Base-by-base conservation (phyloP, 2,797 vertebrate species). In the Meriones psammophilus region DNA sequence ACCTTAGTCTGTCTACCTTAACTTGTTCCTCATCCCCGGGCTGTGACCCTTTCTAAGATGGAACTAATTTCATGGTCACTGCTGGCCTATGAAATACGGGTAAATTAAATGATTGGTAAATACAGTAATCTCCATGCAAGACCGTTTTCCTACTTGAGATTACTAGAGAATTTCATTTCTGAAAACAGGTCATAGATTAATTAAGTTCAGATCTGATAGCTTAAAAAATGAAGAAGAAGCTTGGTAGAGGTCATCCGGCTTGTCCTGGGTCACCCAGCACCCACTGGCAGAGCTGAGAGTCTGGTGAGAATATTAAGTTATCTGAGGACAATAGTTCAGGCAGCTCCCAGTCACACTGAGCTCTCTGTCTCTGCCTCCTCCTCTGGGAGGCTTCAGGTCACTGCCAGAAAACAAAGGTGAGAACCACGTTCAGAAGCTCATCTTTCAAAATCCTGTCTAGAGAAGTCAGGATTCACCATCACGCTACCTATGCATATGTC, bases 21-120 rank as follows among this genome's bases (percentile, higher is more conserved):
- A 94, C 88, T 95, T 73, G 78, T 88, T 83, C 42, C 69, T 92
- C 94, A 58, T 71, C 88, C 62, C 58, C 42, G 90, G 87, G 26
- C 64, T 84, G 77, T 39, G 39, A 85, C 30, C 42, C 62, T 79
- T 91, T 69, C 73, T 54, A 46, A 93, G 87, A 94, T 18, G 26
- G 64, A 89, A 96, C 94, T 97, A 71, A 96, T 97, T 97, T 92
- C 14, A 54, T 84, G 88, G 94, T 92, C 89, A 89, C 90, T 78
- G 96, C 64, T 79, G 93, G 92, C 50, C 80, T 95, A 81, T 88
- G 92, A 96, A 96, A 64, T 26, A 15, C 94, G 95, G 96, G 96
- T 97, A 97, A 97, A 96, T 97, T 94, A 96, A 97, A 80, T 5
- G 93, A 96, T 83, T 87, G 91, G 84, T 60, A 95, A 95, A 89